phyloP scores from a whole-genome alignment of 2,113 vertebrate genomes.

The Neogobius melanostomus region DNA sequence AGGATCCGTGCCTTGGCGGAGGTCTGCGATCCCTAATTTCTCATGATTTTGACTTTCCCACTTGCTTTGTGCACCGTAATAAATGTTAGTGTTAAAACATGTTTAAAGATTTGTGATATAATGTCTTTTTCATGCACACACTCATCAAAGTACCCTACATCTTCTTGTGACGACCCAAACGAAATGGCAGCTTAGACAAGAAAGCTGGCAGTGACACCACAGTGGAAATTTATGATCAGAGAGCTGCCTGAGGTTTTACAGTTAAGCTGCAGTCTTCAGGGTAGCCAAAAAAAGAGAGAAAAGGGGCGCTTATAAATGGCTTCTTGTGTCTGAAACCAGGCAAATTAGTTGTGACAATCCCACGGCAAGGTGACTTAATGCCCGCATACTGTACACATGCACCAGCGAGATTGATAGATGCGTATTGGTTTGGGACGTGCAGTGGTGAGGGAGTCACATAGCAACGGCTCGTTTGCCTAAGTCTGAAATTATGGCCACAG shows the following conservation, averaged over 20 bases:
- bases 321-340: slow-evolving; percentile 18
- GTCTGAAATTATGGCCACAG: slow-evolving; percentile 45
- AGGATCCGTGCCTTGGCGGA: background rate
- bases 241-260: slow-evolving; percentile 55
- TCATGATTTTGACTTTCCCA: background rate
- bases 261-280: slow-evolving; percentile 33
- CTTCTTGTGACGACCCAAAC: slow-evolving; percentile 17
- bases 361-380: slow-evolving; percentile 57
- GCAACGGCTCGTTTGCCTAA: slow-evolving; percentile 48
- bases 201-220: slow-evolving; percentile 42
- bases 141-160: slow-evolving; percentile 7
- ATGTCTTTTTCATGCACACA: slow-evolving; percentile 11
- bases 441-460: slow-evolving; percentile 10
- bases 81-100: background rate
- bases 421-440: background rate
- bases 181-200: slow-evolving; percentile 39
- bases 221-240: slow-evolving; percentile 56
- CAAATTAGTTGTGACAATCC: slow-evolving; percentile 45
- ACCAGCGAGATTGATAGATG: slow-evolving; percentile 11
- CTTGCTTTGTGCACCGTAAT: background rate
- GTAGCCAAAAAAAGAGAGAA: slow-evolving; percentile 17
- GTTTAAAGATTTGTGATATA: background rate
- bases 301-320: slow-evolving; percentile 2
- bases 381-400: slow-evolving; percentile 14
- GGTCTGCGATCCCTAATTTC: background rate